Conservation (phyloP, 2,888 invertebrate genomes). For the Lithophane socia region DNA sequence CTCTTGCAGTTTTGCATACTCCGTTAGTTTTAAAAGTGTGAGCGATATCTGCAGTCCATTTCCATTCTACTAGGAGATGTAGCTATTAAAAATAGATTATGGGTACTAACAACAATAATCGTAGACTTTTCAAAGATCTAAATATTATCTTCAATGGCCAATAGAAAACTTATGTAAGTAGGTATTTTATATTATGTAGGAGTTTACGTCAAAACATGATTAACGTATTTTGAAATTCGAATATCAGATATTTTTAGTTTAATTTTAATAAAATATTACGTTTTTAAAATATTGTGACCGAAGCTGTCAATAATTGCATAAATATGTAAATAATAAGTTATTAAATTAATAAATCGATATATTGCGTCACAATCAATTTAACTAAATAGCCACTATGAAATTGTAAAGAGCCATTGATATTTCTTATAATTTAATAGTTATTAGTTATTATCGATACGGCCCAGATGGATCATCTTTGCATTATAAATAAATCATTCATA, state of each 20-base stretch:
- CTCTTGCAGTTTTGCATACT: constrained; percentile 54
- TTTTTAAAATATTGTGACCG: constrained; percentile 28
- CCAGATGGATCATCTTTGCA: constrained; percentile 34
- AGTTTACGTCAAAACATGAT: constrained; percentile 1
- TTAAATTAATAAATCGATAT: constrained; percentile 28
- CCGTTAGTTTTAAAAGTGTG: constrained; percentile 57
- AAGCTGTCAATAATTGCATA: constrained; percentile 40
- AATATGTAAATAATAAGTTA: constrained; percentile 48
- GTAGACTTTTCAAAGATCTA: neutral
- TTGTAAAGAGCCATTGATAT: constrained; percentile 17
- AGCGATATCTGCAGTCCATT: constrained; percentile 42
- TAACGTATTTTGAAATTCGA: constrained; percentile 35
- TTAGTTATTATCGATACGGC: constrained; percentile 18
- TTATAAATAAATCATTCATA: constrained; percentile 47
- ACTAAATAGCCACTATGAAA: constrained; percentile 24
- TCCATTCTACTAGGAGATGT: constrained; percentile 25
- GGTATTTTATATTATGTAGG: neutral
- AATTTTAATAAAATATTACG: constrained; percentile 30
- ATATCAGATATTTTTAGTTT: neutral
- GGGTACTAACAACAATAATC: neutral
- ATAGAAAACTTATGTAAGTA: too few species aligned
- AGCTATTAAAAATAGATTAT: neutral
- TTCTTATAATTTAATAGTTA: constrained; percentile 28
- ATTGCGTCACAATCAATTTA: constrained; percentile 44
- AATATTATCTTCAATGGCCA: neutral